Evolutionary conservation across 1,140 invertebrate genomes (phyloP).

Genomic region (Drosophila nikananu): DNA sequence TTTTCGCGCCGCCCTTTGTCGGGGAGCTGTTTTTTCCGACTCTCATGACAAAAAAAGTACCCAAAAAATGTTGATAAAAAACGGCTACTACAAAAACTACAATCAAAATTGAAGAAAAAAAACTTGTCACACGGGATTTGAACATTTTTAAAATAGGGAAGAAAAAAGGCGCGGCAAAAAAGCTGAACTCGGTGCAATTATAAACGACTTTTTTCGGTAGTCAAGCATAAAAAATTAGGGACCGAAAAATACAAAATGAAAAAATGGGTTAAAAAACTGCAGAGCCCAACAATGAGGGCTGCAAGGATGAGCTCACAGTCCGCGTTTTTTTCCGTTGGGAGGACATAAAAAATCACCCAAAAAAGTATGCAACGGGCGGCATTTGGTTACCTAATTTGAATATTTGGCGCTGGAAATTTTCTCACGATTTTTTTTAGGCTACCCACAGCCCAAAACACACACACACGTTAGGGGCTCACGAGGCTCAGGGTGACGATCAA

Average conservation of each 20-base stretch:
- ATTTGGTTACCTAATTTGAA: constrained; percentile 74
- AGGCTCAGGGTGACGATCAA: constrained; percentile 76
- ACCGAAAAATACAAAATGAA: constrained; percentile 40
- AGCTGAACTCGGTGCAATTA: constrained; percentile 61
- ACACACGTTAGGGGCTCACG: constrained; percentile 19
- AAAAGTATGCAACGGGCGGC: constrained; percentile 69
- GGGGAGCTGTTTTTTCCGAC: constrained; percentile 2
- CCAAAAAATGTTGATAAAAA: constrained; percentile 42
- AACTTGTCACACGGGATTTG: constrained; percentile 74
- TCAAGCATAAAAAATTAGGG: constrained; percentile 76
- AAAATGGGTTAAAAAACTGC: constrained; percentile 76
- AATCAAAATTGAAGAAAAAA: constrained; percentile 45
- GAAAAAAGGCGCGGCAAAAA: constrained; percentile 57
- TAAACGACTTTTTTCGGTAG: constrained; percentile 79
- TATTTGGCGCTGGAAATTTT: constrained; percentile 78
- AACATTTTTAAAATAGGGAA: constrained; percentile 48
- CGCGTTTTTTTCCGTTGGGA: constrained; percentile 44
- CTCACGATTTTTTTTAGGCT: constrained; percentile 75
- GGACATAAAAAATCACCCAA: constrained; percentile 59
- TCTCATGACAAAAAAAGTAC: constrained; percentile 30
- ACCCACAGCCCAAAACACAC: constrained; percentile 52
- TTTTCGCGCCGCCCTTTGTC: constrained; percentile 54
- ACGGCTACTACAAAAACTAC: constrained; percentile 60
- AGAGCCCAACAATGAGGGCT: constrained; percentile 43
- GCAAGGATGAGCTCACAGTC: constrained; percentile 63